These are phyloP conservation scores for Sclerurus mexicanus DNA, from an alignment of 2,113 vertebrate genomes.

Conservation along the genomic window DNA sequence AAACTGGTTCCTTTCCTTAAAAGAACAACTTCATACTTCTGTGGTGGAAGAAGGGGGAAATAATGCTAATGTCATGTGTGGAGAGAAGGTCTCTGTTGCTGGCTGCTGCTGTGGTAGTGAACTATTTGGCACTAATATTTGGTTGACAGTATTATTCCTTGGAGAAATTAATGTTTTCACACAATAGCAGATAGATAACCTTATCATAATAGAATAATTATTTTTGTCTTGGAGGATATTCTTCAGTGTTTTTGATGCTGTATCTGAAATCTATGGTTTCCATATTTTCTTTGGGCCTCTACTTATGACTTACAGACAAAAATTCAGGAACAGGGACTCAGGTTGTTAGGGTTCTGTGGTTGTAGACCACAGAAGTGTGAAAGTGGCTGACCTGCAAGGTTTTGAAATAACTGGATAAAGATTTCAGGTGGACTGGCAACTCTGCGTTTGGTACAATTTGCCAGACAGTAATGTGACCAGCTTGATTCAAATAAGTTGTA, in stretches of 20 bases:
- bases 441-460: neutral
- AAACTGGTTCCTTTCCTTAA: neutral
- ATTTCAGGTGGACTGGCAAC: neutral
- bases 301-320: neutral
- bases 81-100: neutral
- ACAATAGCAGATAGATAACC: neutral
- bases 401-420: neutral
- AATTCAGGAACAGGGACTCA: neutral
- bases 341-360: neutral
- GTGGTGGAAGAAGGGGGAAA: no score
- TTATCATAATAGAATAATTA: neutral
- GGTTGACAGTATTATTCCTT: neutral
- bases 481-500: neutral
- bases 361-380: neutral
- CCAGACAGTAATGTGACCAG: neutral
- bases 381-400: neutral
- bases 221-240: neutral
- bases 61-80: neutral
- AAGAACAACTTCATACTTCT: neutral
- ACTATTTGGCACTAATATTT: neutral
- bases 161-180: neutral
- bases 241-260: neutral
- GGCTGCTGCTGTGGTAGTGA: neutral
- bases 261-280: neutral
- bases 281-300: neutral